These are phyloP conservation scores for Aleiodes leptofemur DNA, from an alignment of 2,888 invertebrate genomes.

Conservation along the genomic window DNA sequence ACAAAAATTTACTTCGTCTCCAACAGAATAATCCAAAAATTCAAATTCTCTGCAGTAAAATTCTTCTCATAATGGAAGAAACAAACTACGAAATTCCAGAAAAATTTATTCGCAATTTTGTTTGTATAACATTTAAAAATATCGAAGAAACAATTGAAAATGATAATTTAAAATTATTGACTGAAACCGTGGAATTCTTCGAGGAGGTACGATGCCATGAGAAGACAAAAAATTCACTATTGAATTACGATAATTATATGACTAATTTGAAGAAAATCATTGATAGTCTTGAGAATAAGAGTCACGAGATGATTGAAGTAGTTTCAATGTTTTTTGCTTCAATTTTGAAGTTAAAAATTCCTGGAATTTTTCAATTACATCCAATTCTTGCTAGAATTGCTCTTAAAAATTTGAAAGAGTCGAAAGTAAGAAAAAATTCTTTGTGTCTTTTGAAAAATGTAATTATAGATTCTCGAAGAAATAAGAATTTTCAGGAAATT, in stretches of 20 bases:
- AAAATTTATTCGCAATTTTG: conserved; percentile 75
- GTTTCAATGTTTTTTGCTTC: conserved; percentile 77
- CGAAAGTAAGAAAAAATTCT: conserved; percentile 75
- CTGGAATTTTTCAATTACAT: conserved; percentile 73
- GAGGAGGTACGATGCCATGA: conserved; percentile 75
- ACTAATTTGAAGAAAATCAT: conserved; percentile 73
- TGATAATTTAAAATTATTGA: conserved; percentile 75
- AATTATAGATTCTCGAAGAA: conserved; percentile 68
- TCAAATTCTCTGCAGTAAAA: conserved; percentile 77
- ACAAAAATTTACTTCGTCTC: conserved; percentile 79
- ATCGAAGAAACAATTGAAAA: conserved; percentile 75
- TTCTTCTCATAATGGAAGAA: conserved; percentile 77
- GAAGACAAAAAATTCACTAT: conserved; percentile 65
- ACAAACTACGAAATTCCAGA: conserved; percentile 76
- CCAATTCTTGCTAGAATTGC: conserved; percentile 74
- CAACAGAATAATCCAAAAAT: conserved; percentile 75
- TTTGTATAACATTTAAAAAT: conserved; percentile 76
- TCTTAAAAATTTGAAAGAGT: conserved; percentile 76
- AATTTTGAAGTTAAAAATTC: conserved; percentile 74
- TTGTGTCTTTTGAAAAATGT: conserved; percentile 74
- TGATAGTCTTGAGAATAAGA: conserved; percentile 67
- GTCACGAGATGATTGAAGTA: conserved; percentile 76
- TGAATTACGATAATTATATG: conserved; percentile 70
- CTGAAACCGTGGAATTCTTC: conserved; percentile 78
- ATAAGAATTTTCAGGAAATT: conserved; percentile 61